phyloP scores from a whole-genome alignment of 2,113 vertebrate genomes.

The Campylomormyrus numenius region DNA sequence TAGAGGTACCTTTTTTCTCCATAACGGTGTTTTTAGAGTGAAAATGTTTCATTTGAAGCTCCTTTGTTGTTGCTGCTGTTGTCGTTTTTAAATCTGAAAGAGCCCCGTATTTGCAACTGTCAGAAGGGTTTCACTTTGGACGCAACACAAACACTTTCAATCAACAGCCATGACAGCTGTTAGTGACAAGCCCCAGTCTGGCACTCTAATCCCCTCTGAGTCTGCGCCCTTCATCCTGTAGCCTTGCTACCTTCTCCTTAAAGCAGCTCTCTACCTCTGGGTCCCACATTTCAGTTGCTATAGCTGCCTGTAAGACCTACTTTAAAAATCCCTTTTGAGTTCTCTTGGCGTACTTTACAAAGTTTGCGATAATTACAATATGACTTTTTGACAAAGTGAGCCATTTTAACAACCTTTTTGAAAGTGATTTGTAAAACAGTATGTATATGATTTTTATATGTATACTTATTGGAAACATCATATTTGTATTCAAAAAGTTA shows the following conservation, averaged over 20 bases:
- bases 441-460: constrained; percentile 11
- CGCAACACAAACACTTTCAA: constrained; percentile 90
- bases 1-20: neutral
- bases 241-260: neutral
- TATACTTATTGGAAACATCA: neutral
- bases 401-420: neutral
- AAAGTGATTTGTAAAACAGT: neutral
- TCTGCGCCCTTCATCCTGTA: constrained; percentile 51
- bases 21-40: neutral
- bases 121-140: constrained; percentile 43
- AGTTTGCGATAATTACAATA: constrained; percentile 34
- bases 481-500: constrained; percentile 40
- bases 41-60: constrained; percentile 17
- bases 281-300: constrained; percentile 44
- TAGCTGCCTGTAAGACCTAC: constrained; percentile 38
- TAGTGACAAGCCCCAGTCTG: constrained; percentile 90
- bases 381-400: neutral
- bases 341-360: constrained; percentile 39
- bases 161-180: constrained; percentile 91
- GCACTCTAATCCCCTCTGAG: constrained; percentile 77
- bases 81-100: constrained; percentile 35
- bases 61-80: constrained; percentile 18
- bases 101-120: constrained; percentile 62
- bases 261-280: neutral
- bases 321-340: constrained; percentile 16